Conservation (phyloP, 1,140 invertebrate species). For the Meloidogyne exigua region DNA sequence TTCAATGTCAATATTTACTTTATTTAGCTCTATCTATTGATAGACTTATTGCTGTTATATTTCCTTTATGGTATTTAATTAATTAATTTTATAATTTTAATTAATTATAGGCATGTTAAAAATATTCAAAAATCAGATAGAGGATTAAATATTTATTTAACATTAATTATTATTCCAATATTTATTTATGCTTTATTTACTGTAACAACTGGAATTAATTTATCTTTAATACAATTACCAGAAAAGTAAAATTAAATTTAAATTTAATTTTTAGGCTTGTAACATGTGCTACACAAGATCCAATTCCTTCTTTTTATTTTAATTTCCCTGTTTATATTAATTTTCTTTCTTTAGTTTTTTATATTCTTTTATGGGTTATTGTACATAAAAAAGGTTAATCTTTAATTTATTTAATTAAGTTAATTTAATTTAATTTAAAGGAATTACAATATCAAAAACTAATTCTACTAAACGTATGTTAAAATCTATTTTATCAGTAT, state of each 20-base stretch:
- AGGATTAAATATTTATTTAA: background rate
- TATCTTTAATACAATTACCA: background rate
- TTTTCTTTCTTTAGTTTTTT: constrained; percentile 3
- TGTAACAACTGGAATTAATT: background rate
- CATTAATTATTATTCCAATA: background rate
- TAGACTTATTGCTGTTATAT: background rate
- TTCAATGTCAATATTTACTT: constrained; percentile 3
- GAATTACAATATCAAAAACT: background rate
- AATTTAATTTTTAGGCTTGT: background rate
- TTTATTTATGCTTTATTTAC: background rate
- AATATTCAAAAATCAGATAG: background rate
- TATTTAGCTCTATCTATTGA: constrained; percentile 13
- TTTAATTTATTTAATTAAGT: too few species aligned
- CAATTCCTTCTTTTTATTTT: constrained; percentile 5
- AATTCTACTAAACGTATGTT: background rate
- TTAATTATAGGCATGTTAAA: background rate
- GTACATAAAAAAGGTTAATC: background rate
- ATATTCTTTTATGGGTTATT: constrained; percentile 9
- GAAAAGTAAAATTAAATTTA: background rate
- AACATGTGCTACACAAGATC: background rate
- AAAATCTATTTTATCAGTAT: constrained; percentile 5
- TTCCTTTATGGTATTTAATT: constrained; percentile 5
- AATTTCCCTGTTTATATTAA: constrained; percentile 10
- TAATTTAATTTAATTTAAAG: background rate
- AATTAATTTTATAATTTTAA: background rate